Evolutionary conservation across 2,888 invertebrate genomes (phyloP), one percentile per base, ranked within the genome.

Genomic region (Nasonovia ribisnigri): DNA sequence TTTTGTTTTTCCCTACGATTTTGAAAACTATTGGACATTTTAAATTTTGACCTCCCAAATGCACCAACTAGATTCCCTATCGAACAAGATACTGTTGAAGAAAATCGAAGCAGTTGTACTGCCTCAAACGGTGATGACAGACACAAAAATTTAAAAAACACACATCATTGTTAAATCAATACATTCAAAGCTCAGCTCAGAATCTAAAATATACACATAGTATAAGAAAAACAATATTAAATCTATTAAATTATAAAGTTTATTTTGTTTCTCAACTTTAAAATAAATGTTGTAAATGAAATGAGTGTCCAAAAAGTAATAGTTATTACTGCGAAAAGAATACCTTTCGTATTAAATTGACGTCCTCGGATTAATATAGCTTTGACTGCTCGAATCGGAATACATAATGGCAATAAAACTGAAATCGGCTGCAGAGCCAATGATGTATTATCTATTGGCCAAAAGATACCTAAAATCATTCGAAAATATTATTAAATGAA

Each of bases 391-490:
- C n/a, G 29, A 42, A 77, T 51, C 8, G 92, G 48, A 24, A 88
- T n/a, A 13, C 51, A 24, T 24, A 92, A 77, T 11, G 92, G 92
- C 26, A 77, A 54, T n/a, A 88, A 3, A 1, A 6, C 3, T 43
- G 51, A 29, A 54, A 77, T 0, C 0, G 11, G 13, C n/a, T 13
- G 4, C 5, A 88, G 10, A 16, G 3, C 24, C 24, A 77, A 42
- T 46, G 0, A 0, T 54, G n/a, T 42, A 43, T 43, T 43, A 13
- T 88, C 6, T 13, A 88, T 54, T 54, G 92, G 92, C 92, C 92
- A 92, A 88, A 77, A 92, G 3, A 92, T 2, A 77, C 92, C 92
- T 92, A 43, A 43, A 88, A 92, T 77, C 4, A 87, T 48, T 36
- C 24, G 8, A 84, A 54, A 84, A 87, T 92, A 67, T 57, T 92